Evolutionary conservation across 2,113 vertebrate genomes (phyloP).

Genomic region (Sphyrna mokarran): DNA sequence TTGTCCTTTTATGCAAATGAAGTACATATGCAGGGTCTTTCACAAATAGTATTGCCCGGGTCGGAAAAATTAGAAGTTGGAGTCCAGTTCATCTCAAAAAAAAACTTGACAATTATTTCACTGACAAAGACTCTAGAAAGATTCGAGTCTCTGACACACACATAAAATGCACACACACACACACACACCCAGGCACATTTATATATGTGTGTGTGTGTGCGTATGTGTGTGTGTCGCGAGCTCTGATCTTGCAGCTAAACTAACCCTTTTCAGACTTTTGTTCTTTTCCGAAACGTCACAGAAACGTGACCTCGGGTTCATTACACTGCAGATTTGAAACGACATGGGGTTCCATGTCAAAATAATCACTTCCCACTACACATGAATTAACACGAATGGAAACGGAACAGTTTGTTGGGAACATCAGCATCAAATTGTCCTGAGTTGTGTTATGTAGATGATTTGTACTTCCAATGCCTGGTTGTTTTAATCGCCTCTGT

Average conservation of each 20-base stretch:
- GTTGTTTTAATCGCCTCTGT: background rate
- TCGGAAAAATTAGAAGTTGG: background rate
- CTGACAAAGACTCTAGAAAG: background rate
- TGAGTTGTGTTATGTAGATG: background rate
- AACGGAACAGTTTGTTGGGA: background rate
- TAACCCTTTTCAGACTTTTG: constrained; percentile 32
- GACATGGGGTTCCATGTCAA: constrained; percentile 31
- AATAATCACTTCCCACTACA: constrained; percentile 31
- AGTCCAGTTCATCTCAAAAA: background rate
- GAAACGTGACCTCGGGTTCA: constrained; percentile 35
- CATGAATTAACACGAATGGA: constrained; percentile 32
- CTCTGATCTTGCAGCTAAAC: constrained; percentile 6
- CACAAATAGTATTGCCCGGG: background rate
- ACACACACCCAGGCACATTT: too few species aligned
- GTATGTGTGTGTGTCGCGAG: background rate
- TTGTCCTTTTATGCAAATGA: background rate
- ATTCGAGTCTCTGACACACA: background rate
- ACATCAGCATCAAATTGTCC: background rate
- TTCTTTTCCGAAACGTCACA: constrained; percentile 34
- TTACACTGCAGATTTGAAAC: constrained; percentile 30
- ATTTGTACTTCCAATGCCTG: background rate
- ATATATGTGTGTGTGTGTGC: too few species aligned
- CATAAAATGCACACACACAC: background rate
- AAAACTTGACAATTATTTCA: background rate
- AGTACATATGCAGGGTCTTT: background rate